Conservation (phyloP, 2,888 invertebrate species). For the Noctua fimbriata region DNA sequence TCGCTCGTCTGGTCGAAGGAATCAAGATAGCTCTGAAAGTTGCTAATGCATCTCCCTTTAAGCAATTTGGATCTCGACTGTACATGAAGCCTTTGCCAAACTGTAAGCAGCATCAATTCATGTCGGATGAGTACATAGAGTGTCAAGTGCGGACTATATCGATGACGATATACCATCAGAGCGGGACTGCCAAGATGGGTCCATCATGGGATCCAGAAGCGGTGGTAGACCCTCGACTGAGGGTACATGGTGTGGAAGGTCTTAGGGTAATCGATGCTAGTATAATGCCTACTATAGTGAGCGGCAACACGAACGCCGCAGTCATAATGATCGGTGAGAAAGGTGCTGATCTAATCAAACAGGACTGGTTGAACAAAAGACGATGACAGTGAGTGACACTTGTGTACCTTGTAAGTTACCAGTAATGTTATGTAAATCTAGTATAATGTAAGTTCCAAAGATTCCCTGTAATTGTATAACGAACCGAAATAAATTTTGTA, state of each 20-base stretch:
- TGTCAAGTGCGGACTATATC: slow-evolving; percentile 96
- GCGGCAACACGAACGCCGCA: slow-evolving; percentile 97
- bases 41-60: slow-evolving; percentile 94
- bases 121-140: slow-evolving; percentile 95
- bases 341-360: slow-evolving; percentile 95
- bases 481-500: slow-evolving; percentile 20
- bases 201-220: slow-evolving; percentile 94
- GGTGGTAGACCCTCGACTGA: slow-evolving; percentile 95
- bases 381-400: slow-evolving; percentile 74
- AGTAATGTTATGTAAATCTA: slow-evolving; percentile 52
- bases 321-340: slow-evolving; percentile 98
- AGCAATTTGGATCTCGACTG: slow-evolving; percentile 94
- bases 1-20: slow-evolving; percentile 95
- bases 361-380: slow-evolving; percentile 92
- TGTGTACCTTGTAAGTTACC: slow-evolving; percentile 66
- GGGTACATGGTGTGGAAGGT: slow-evolving; percentile 94
- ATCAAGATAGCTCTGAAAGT: slow-evolving; percentile 94
- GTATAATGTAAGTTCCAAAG: slow-evolving; percentile 62
- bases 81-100: slow-evolving; percentile 95
- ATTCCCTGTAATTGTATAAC: slow-evolving; percentile 48
- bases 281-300: slow-evolving; percentile 96
- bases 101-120: slow-evolving; percentile 93
- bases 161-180: slow-evolving; percentile 97
- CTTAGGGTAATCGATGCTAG: slow-evolving; percentile 96
- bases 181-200: slow-evolving; percentile 97